Evolutionary conservation across 2,797 vertebrate species (phyloP), one percentile per base, ranked within the genome.

Genomic region (Neosilurus mollespiculum): DNA sequence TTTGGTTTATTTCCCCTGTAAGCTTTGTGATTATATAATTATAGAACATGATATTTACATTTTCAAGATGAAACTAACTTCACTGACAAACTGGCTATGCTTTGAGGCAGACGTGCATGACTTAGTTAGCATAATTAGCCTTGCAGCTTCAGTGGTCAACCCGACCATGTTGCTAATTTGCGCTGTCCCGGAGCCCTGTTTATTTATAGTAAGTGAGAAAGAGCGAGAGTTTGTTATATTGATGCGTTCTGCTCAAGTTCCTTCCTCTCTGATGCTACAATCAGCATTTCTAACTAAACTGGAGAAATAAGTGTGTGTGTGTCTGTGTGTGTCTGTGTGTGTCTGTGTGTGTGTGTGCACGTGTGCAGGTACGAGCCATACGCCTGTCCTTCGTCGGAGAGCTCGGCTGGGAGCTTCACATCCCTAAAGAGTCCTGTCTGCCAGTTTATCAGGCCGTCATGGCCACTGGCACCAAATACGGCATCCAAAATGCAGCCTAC

Each of bases 381-480:
- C 93, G 97, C 61, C 87, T 99, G 88, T 98, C 98, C 0, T 99
- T 99, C 0, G 97, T 99, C 0, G 98, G 98, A 0, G 98, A 99
- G 93, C 92, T 99, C 87, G 98, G 97, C 86, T 99, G 98, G 98
- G 98, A 99, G 94, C 93, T 99, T 87, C 98, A 99, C 56, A 90
- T 97, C 81, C 97, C 98, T 66, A 90, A 81, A 90, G 90, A 86
- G 0, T 93, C 96, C 81, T 99, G 97, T 1, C 90, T 97, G 72
- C 93, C 94, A 0, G 96, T 98, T 82, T 99, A 98, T 90, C 90
- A n/a, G 0, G 95, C 97, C 0, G 93, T 99, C 93, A 97, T 98
- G 97, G 85, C 94, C 0, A 95, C 95, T 0, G 97, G 98, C 0
- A 93, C 94, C 84, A 95, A 93, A 86, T 92, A 95, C 0, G 93